Evolutionary conservation across 2,888 invertebrate genomes (phyloP), one percentile per base, ranked within the genome.

Genomic region (Habroteleia sp.): DNA sequence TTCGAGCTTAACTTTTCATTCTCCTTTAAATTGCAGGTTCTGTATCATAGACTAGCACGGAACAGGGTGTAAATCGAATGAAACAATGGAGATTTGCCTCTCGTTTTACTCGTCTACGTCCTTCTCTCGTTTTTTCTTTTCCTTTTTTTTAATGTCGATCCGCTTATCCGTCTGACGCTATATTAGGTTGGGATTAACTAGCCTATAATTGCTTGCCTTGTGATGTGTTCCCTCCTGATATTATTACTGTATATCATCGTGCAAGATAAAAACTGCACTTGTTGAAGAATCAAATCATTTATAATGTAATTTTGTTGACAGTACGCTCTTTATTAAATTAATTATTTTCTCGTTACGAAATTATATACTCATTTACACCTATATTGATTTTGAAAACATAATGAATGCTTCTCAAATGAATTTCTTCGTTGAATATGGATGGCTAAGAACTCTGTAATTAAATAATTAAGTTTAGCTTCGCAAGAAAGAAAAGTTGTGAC

Each of bases 1-100:
- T 83, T 78, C 80, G 81, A 80, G 86, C 87, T 88, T 87, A 87
- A 87, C 87, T 87, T 87, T 87, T 87, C 86, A 88, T 88, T 88
- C 88, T 86, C 86, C 83, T 85, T 85, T 82, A 87, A 87, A 87
- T 87, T 87, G 87, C 87, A 84, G 84, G 82, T 84, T 85, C 83
- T 82, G 80, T 83, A 83, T 83, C 83, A 82, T 79, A 78, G 78
- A 79, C 62, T 69, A 68, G 33, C 77, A 81, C 80, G 78, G 80
- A 81, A 68, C 71, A 74, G 62, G 85, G 85, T 85, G 85, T 84
- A 86, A 86, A 86, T 86, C 86, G 85, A 86, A 85, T 86, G 85
- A 86, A 86, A 86, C 86, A 86, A 86, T 86, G 82, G 84, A 80
- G 80, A 74, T 76, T 75, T 73, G 46, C 72, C 56, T 74, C 75